Evolutionary conservation across 2,888 invertebrate genomes (phyloP).

Genomic region (Orthosia gothica): DNA sequence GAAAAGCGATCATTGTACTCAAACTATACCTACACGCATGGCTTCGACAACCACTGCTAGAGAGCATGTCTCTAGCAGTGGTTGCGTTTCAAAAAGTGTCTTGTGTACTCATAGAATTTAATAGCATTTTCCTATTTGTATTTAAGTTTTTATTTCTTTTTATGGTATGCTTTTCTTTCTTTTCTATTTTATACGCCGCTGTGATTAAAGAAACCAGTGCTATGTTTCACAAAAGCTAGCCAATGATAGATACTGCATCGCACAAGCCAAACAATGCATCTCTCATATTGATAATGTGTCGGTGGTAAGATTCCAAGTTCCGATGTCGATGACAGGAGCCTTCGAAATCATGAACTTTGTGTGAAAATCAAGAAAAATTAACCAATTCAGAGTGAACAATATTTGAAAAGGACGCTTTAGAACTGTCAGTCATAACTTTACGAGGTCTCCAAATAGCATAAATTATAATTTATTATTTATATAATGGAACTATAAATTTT

Average conservation of each 20-base stretch:
- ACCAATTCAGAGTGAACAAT: background rate
- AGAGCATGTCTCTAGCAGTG: no score
- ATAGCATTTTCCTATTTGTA: no score
- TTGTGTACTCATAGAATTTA: no score
- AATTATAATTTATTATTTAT: constrained; percentile 19
- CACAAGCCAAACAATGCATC: background rate
- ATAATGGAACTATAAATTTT: constrained; percentile 36
- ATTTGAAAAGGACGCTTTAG: background rate
- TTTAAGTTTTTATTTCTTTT: no score
- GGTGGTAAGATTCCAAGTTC: constrained; percentile 16
- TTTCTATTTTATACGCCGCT: no score
- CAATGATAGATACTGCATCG: background rate
- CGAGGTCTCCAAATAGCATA: constrained; percentile 20
- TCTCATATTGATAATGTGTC: background rate
- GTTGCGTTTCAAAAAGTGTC: background rate
- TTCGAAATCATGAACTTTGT: background rate
- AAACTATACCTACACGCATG: background rate
- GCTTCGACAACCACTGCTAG: background rate
- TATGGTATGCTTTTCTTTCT: no score
- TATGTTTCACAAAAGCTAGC: no score
- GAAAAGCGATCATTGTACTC: background rate
- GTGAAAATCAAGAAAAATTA: background rate
- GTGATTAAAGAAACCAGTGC: no score
- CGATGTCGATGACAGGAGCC: constrained; percentile 26
- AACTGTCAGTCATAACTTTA: constrained; percentile 6